phyloP scores from a whole-genome alignment of 2,888 invertebrate genomes.

The Catonia carolina region DNA sequence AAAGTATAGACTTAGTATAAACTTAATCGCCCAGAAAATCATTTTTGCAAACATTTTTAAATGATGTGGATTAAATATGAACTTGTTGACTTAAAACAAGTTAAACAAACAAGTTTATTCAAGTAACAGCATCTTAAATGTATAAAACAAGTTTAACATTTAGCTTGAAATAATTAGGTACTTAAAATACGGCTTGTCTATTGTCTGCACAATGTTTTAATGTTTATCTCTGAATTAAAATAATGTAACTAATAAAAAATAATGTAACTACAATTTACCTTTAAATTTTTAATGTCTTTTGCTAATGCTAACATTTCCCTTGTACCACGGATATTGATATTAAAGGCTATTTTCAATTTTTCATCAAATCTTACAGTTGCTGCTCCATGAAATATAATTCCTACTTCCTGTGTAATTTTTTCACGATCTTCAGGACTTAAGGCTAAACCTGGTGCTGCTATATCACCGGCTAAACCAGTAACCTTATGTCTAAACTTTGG shows the following conservation, averaged over 20 bases:
- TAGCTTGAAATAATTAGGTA: too few species aligned
- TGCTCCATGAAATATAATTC: conserved; percentile 77
- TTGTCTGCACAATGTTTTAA: too few species aligned
- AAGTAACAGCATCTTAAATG: neutral
- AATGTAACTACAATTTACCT: too few species aligned
- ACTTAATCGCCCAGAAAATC: too few species aligned
- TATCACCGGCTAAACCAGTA: conserved; percentile 65
- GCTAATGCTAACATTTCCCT: conserved; percentile 67
- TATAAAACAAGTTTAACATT: too few species aligned
- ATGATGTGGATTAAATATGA: too few species aligned
- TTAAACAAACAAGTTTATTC: neutral
- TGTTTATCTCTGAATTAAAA: too few species aligned
- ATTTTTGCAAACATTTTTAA: too few species aligned
- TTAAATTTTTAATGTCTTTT: conserved; percentile 61
- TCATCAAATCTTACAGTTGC: conserved; percentile 90
- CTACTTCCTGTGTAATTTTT: conserved; percentile 58
- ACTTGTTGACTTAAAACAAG: too few species aligned
- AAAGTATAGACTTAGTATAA: too few species aligned
- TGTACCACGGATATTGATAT: conserved; percentile 73
- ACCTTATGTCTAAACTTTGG: conserved; percentile 69
- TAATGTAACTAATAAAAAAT: too few species aligned
- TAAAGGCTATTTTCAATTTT: conserved; percentile 64
- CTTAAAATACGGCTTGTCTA: too few species aligned
- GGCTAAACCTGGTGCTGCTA: conserved; percentile 58
- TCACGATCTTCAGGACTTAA: conserved; percentile 53